A percentile compares a stretch with the other conserved stretches of the same genome.
Conservation (phyloP, 2,113 vertebrate genomes). For the Macrotis lagotis region DNA sequence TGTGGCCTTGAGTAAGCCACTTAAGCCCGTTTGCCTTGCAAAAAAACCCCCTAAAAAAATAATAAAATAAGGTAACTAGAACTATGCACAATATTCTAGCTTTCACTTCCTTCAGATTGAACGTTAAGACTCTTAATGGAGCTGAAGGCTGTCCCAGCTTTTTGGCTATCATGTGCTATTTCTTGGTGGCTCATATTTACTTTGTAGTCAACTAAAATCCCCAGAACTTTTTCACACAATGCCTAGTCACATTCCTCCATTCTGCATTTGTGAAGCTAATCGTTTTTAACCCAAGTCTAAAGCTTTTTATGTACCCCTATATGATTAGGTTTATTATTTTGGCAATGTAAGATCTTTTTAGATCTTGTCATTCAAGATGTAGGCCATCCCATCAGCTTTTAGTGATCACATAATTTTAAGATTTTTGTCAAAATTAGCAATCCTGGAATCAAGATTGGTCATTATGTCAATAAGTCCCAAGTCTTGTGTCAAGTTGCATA, state of each 20-base stretch:
- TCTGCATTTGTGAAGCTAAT: background rate
- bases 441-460: no score
- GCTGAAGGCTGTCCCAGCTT: background rate
- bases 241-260: background rate
- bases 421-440: background rate
- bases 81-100: background rate
- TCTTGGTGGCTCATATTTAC: background rate
- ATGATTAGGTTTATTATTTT: background rate
- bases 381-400: background rate
- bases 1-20: no score
- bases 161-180: background rate
- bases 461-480: no score
- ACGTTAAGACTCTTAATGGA: background rate
- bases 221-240: background rate
- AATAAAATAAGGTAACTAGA: background rate
- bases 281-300: background rate
- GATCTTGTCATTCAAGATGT: background rate
- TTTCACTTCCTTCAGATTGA: background rate
- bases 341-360: background rate
- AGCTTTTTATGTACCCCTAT: background rate
- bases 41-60: no score
- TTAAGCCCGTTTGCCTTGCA: no score
- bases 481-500: background rate
- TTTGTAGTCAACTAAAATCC: background rate
- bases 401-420: background rate